Base-by-base conservation (phyloP, 2,888 invertebrate species). In the Phasia obesa region DNA sequence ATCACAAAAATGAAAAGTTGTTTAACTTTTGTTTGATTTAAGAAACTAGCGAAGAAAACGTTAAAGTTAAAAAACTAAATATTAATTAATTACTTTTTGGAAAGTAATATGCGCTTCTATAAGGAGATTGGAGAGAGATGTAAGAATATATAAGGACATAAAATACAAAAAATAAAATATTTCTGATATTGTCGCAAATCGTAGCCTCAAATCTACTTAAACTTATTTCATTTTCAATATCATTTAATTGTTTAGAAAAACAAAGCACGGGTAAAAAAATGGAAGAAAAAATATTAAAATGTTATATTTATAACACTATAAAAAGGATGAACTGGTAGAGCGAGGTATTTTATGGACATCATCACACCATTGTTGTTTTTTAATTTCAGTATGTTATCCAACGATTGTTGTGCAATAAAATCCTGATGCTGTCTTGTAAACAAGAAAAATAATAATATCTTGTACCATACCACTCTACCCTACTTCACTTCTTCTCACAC, bases 321-420 rank as follows among this genome's bases (percentile, higher is more conserved):
- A 69, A 70, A 49, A 74, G 17, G 59, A 57, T 77, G 44, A 25
- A 21, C 6, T 49, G 31, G 17, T 23, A 21, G 64, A 2, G 35
- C 2, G 47, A 44, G 25, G 53, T 44, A 23, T 11, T 23, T 69
- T 77, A 44, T 64, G 25, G 65, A 65, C 31, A 70, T 70, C 21
- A 65, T 75, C 51, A 27, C 53, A 65, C 25, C 51, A 55, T 42
- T 64, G 35, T 27, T 78, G 44, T 67, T 42, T 57, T 75, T 38
- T 53, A 35, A 57, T 64, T 70, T 83, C 70, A 71, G 59, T 79
- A 75, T 78, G 75, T 57, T 13, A 42, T 27, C 51, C 55, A 47
- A 19, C 75, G 57, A 78, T 75, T 78, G 74, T 70, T 74, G 70
- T 78, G 78, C 78, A 83, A 83, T 83, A 83, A 83, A 83, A 83